Conservation (phyloP, 2,797 vertebrate species). For the Austrolebias charrua region DNA sequence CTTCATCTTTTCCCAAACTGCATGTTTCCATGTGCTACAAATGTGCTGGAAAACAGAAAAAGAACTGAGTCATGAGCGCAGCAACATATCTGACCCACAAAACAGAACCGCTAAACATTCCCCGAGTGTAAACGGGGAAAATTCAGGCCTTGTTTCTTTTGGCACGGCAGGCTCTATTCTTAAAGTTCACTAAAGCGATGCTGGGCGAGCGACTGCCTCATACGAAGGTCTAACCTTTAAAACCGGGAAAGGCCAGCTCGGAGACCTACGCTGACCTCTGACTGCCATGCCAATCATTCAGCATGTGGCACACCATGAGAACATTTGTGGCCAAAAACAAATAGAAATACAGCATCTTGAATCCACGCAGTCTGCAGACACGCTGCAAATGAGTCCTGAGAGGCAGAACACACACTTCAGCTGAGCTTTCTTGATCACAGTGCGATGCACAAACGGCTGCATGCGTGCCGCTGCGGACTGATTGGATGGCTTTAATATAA, state of each 20-base stretch:
- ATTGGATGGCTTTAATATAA: slow-evolving; percentile 62
- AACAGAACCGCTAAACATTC: slow-evolving; percentile 63
- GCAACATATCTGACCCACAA: slow-evolving; percentile 67
- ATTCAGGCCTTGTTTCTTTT: slow-evolving; percentile 68
- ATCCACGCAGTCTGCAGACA: slow-evolving; percentile 39
- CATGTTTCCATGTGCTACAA: slow-evolving; percentile 64
- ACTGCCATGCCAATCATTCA: slow-evolving; percentile 45
- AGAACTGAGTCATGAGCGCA: slow-evolving; percentile 66
- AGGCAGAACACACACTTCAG: slow-evolving; percentile 49
- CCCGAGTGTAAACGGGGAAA: slow-evolving; percentile 55
- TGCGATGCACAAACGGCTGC: slow-evolving; percentile 33
- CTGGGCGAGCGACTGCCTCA: slow-evolving; percentile 32
- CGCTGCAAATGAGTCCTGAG: slow-evolving; percentile 45
- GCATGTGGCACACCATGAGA: slow-evolving; percentile 33
- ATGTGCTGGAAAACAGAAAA: slow-evolving; percentile 63
- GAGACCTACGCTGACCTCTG: slow-evolving; percentile 43
- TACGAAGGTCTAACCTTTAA: slow-evolving; percentile 62
- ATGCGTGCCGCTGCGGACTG: slow-evolving; percentile 53
- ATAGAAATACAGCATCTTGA: slow-evolving; percentile 51
- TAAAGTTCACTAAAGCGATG: slow-evolving; percentile 60
- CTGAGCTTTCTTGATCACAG: slow-evolving; percentile 22
- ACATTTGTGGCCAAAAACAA: slow-evolving; percentile 46
- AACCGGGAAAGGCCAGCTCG: slow-evolving; percentile 44
- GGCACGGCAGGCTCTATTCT: slow-evolving; percentile 65
- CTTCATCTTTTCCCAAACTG: slow-evolving; percentile 44